Base-by-base conservation (phyloP, 1,140 invertebrate species). In the Trachymyrmex cornetzi region DNA sequence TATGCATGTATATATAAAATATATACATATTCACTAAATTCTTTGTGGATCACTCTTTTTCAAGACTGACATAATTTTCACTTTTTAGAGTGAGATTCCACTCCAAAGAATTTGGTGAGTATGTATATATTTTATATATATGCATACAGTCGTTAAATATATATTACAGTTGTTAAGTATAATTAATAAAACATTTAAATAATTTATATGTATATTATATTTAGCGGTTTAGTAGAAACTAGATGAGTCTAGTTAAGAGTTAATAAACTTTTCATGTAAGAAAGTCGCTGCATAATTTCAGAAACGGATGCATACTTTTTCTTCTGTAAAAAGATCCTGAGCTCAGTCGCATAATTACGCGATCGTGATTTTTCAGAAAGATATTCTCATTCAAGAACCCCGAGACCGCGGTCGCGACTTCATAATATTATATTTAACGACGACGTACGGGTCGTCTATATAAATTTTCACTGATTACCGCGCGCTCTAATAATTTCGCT, bases 381-480 rank as follows among this genome's bases (percentile, higher is more conserved):
- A 61, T 82, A 75, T 61, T 61, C 19, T 48, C 69, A 4, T 63
- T 84, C 34, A 38, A 34, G 22, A 82, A 38, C 14, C 22, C 22
- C 64, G 30, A 12, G 59, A 64, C 22, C 27, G 77, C 77, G 48
- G 19, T 48, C 44, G 67, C 24, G 55, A 82, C 38, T 82, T 74
- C 53, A 59, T 63, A 82, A 82, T 82, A 74, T 82, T 82, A 82
- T 82, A 82, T 82, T 81, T 82, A 82, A 82, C 69, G 38, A 14
- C 66, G 80, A 82, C 80, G 55, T 74, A 74, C 80, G 80, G 48
- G 80, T 74, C 80, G 80, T 82, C 80, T 82, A 82, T 82, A 82
- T 82, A 84, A 84, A 84, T 74, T 84, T 84, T n/a, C 80, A 44
- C 69, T 84, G 67, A 82, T 82, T 82, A 82, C 80, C 80, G 69